Conservation (phyloP, 2,888 invertebrate species). For the Morpho deidamia region DNA sequence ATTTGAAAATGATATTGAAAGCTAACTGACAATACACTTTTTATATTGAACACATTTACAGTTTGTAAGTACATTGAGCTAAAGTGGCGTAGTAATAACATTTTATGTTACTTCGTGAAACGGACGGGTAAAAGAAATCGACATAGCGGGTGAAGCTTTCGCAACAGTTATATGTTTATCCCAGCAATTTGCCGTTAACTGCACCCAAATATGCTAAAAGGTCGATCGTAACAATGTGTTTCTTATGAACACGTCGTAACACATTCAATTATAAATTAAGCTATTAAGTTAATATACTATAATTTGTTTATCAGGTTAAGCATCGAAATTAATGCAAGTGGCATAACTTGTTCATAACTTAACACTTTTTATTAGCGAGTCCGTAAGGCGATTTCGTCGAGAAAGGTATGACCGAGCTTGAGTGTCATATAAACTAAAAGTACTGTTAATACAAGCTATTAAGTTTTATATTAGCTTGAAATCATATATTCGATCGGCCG, state of each 20-base stretch:
- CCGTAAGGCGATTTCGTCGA: conserved; percentile 72
- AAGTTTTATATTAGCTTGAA: conserved; percentile 34
- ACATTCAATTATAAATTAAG: conserved; percentile 77
- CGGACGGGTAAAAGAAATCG: conserved; percentile 41
- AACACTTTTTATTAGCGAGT: conserved; percentile 75
- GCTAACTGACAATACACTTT: conserved; percentile 16
- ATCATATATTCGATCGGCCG: conserved; percentile 39
- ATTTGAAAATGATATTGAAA: conserved; percentile 20
- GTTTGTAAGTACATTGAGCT: conserved; percentile 29
- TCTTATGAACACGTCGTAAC: conserved; percentile 66
- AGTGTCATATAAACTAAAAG: conserved; percentile 31
- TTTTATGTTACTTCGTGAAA: conserved; percentile 42
- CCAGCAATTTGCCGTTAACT: conserved; percentile 59
- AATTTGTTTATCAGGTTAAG: conserved; percentile 78
- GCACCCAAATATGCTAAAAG: conserved; percentile 51
- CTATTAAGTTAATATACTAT: conserved; percentile 76
- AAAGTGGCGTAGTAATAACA: conserved; percentile 43
- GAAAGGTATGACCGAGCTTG: conserved; percentile 52
- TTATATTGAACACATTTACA: conserved; percentile 29
- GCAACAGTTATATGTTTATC: conserved; percentile 33
- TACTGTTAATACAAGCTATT: conserved; percentile 30
- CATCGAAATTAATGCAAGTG: conserved; percentile 78
- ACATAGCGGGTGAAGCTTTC: conserved; percentile 34
- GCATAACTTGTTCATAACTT: conserved; percentile 76
- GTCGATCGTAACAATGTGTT: conserved; percentile 60